Conservation (phyloP, 1,140 invertebrate species). For the Proctacanthus coquilletti region DNA sequence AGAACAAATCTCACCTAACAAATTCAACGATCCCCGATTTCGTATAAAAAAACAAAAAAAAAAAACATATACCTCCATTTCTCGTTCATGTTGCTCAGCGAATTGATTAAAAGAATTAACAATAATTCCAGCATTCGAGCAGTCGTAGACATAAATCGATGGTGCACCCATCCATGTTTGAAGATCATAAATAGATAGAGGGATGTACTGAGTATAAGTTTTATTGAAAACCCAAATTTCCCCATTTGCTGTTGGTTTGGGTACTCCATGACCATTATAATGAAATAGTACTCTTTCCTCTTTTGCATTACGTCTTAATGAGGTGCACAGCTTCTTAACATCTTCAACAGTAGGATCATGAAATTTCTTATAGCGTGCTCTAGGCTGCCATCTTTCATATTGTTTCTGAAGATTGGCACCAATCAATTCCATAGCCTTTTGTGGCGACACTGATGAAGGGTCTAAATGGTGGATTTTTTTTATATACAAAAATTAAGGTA, state of each 20-base stretch:
- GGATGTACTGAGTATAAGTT: conserved; percentile 98
- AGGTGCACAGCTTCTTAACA: conserved; percentile 92
- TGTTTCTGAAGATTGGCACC: conserved; percentile 86
- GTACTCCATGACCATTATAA: conserved; percentile 99
- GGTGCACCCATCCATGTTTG: conserved; percentile 98
- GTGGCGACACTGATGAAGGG: conserved; percentile 70
- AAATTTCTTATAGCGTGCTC: conserved; percentile 90
- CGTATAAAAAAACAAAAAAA: too few species aligned
- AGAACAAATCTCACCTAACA: neutral
- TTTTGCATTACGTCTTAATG: conserved; percentile 92
- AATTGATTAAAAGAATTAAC: conserved; percentile 86
- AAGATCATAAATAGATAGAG: conserved; percentile 92
- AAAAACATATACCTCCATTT: conserved; percentile 56
- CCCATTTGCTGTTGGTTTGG: conserved; percentile 92
- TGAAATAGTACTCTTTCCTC: conserved; percentile 98
- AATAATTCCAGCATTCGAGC: conserved; percentile 94
- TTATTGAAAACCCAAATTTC: conserved; percentile 99
- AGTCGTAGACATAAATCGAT: conserved; percentile 98
- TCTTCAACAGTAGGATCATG: conserved; percentile 96
- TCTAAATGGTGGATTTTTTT: conserved; percentile 45
- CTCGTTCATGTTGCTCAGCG: conserved; percentile 78
- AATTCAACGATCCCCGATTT: neutral
- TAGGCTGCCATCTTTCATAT: conserved; percentile 94
- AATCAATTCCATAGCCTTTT: conserved; percentile 87
- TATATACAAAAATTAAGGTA: too few species aligned